Base-by-base conservation (phyloP, 30 jellyfish, hydroid and myxozoan genomes). In the Chrysaora quinquecirrha region DNA sequence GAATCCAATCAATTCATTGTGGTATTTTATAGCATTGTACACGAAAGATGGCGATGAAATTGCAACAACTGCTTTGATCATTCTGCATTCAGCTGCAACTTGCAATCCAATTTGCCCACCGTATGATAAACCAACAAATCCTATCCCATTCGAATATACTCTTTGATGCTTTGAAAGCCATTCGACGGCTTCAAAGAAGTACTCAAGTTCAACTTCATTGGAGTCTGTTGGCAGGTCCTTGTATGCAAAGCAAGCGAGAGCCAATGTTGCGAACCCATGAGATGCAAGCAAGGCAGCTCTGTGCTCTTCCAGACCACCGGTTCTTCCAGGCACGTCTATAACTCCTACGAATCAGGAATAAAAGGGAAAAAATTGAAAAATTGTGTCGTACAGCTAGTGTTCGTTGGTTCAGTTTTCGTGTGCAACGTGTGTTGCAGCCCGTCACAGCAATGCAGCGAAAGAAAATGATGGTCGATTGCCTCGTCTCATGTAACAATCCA, bases 261-360 rank as follows among this genome's bases (percentile, higher is more conserved):
- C 67, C 9, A 60, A 61, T 29, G 85, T 61, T 28, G 67, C 71
- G 43, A 78, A 78, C 25, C 89, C 89, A 78, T 78, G 89, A 2
- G 94, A 71, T 19, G 94, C 88, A 1, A 73, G 54, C 1, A 71
- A 58, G 1, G 94, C 94, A 33, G 88, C 88, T 18, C 88, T 71
- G 25, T 25, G 30, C 54, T 83, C 94, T 12, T 31, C 38, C 16
- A 83, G 73, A 20, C 94, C 94, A 24, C 94, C 94, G 18, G 28
- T 30, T 9, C 82, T 66, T 20, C 94, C 94, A 73, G 38, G 72
- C 54, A 83, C 3, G 32, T 83, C 94, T 16, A 83, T 60, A 27
- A 83, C 88, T 14, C 87, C 94, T 83, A 27, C 11, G 10, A 58
- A 49, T n/a, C n/a, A n/a, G n/a, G n/a, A n/a, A n/a, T n/a, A n/a